phyloP scores from a whole-genome alignment of 2,888 invertebrate genomes.

The Seira sanloemensis region DNA sequence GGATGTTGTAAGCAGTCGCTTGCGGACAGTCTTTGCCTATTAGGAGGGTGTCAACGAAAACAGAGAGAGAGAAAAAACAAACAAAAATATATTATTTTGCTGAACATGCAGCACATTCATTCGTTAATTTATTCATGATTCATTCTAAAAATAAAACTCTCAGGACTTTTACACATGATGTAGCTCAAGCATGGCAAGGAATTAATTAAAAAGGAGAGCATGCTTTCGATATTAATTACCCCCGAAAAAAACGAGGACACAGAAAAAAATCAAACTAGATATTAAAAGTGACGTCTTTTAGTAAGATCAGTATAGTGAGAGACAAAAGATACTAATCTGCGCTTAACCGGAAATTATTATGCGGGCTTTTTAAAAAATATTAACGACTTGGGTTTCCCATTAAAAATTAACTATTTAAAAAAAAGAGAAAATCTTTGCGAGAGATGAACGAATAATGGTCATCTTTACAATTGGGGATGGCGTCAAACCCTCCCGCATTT shows the following conservation, averaged over 20 bases:
- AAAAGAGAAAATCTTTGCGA: neutral
- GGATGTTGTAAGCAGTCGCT: conserved; percentile 84
- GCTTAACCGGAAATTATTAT: conserved; percentile 7
- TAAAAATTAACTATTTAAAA: neutral
- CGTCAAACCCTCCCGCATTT: neutral
- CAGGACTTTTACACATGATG: neutral
- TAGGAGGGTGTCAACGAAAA: neutral
- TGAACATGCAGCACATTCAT: conserved; percentile 15
- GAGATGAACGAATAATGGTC: neutral
- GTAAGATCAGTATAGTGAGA: too few relatives aligned
- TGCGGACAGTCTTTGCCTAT: conserved; percentile 85
- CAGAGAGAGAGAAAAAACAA: conserved; percentile 57
- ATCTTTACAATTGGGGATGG: neutral
- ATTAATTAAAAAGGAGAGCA: neutral
- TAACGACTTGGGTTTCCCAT: neutral
- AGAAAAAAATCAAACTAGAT: neutral
- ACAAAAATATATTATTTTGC: conserved; percentile 51
- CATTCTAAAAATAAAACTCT: conserved; percentile 15
- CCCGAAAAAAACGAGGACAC: neutral
- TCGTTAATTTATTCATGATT: neutral
- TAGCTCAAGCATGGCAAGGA: conserved; percentile 17
- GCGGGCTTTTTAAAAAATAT: neutral
- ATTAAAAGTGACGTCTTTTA: too few relatives aligned
- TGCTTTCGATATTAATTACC: conserved; percentile 4
- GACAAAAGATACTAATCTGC: neutral